These are phyloP conservation scores for Ceratotherium simum DNA, from an alignment of 2,113 vertebrate genomes.

Conservation along the genomic window DNA sequence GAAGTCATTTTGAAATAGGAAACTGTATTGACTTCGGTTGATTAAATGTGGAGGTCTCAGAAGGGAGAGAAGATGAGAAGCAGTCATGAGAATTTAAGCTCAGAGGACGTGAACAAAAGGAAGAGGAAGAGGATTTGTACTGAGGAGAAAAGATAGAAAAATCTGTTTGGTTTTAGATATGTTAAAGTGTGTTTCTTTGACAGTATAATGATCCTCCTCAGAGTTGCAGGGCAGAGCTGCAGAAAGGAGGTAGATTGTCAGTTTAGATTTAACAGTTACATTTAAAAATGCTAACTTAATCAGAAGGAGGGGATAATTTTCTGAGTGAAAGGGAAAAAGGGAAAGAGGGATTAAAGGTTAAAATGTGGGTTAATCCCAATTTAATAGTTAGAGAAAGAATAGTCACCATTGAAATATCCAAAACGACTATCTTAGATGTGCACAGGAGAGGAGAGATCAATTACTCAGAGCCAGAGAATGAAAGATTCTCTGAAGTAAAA, in stretches of 20 bases:
- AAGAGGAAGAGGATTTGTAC: neutral
- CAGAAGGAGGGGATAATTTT: neutral
- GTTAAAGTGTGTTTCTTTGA: constrained; percentile 9
- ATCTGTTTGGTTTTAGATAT: neutral
- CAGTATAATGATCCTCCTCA: constrained; percentile 47
- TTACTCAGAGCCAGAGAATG: neutral
- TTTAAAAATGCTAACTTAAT: constrained; percentile 42
- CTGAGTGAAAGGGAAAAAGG: neutral
- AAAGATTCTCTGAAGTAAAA: neutral
- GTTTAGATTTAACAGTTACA: constrained; percentile 4
- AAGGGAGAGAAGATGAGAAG: neutral
- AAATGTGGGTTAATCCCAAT: neutral
- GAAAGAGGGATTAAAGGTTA: neutral
- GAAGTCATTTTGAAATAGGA: neutral
- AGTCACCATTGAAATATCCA: neutral
- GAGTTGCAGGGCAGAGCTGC: neutral
- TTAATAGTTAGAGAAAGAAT: neutral
- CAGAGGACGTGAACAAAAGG: neutral
- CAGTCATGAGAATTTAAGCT: neutral
- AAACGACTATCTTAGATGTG: neutral
- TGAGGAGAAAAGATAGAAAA: neutral
- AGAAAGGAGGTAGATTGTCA: neutral
- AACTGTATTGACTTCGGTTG: neutral
- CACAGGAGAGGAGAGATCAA: neutral
- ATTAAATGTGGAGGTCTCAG: neutral